Percentiles rank a stretch among this genome's conserved stretches.
Evolutionary conservation across 2,113 vertebrate species (phyloP).

Genomic region (Oxygymnocypris stewartii): DNA sequence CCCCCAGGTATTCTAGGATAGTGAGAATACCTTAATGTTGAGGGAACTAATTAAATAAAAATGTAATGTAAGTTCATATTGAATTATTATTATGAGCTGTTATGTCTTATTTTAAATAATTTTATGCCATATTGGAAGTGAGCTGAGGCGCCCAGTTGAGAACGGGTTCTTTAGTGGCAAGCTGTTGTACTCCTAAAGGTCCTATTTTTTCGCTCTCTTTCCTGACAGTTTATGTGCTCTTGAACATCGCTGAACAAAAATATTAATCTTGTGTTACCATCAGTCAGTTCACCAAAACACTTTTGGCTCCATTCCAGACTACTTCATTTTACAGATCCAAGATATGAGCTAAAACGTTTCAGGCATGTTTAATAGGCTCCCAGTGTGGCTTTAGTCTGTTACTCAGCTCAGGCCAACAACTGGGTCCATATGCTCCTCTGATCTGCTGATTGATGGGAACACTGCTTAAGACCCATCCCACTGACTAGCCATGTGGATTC

Average conservation of each 20-base stretch:
- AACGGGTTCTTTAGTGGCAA: too few species aligned
- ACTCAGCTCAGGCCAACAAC: constrained; percentile 11
- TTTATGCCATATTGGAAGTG: too few species aligned
- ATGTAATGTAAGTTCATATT: too few species aligned
- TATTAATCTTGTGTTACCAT: neutral
- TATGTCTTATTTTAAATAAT: too few species aligned
- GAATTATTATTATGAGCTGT: too few species aligned
- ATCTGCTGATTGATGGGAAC: constrained; percentile 14
- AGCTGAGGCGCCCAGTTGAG: neutral
- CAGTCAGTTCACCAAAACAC: neutral
- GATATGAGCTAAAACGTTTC: constrained; percentile 23
- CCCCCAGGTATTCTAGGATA: neutral
- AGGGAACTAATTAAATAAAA: neutral
- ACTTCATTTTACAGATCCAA: neutral
- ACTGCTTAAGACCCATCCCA: neutral
- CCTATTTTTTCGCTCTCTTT: neutral
- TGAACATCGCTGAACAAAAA: neutral
- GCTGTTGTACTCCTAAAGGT: too few species aligned
- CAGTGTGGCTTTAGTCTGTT: constrained; percentile 44
- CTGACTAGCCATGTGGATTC: neutral
- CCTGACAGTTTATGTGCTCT: neutral
- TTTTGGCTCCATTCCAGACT: neutral
- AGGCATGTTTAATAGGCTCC: constrained; percentile 35
- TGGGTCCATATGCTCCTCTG: constrained; percentile 43
- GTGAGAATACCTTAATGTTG: neutral